A percentile compares a stretch with the other conserved stretches of the same genome.
phyloP scores from a whole-genome alignment of 2,888 invertebrate species.

The Zygaena filipendulae region DNA sequence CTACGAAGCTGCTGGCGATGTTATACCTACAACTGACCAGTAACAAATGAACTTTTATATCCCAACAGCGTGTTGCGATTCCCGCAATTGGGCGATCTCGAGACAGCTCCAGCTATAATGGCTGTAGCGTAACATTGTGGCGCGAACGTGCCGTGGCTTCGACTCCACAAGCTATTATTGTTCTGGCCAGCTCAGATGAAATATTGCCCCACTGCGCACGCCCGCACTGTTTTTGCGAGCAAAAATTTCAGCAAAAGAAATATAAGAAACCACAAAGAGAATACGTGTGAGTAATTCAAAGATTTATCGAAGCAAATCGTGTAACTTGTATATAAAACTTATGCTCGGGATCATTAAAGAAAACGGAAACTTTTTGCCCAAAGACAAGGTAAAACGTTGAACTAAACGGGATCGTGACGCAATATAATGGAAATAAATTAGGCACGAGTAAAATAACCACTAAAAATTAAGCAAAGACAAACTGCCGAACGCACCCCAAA shows the following conservation, averaged over 20 bases:
- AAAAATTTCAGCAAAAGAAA: slow-evolving; percentile 55
- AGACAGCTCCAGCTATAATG: slow-evolving; percentile 32
- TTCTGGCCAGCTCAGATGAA: slow-evolving; percentile 66
- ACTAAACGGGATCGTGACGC: too few relatives aligned
- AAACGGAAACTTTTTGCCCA: too few relatives aligned
- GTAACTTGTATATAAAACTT: not conserved
- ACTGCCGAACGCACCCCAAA: slow-evolving; percentile 26
- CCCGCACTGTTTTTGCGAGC: slow-evolving; percentile 57
- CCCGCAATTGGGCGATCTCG: slow-evolving; percentile 13
- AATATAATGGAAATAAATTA: too few relatives aligned
- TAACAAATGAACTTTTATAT: slow-evolving; percentile 25
- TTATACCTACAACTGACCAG: slow-evolving; percentile 39
- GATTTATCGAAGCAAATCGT: slow-evolving; percentile 30
- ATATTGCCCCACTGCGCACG: slow-evolving; percentile 64
- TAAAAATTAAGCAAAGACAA: slow-evolving; percentile 21
- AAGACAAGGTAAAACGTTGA: too few relatives aligned
- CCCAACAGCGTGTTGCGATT: slow-evolving; percentile 21
- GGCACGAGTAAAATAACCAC: slow-evolving; percentile 16
- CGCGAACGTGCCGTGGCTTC: slow-evolving; percentile 65
- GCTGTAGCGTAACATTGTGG: slow-evolving; percentile 55
- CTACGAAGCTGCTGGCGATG: slow-evolving; percentile 64
- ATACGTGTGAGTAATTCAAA: slow-evolving; percentile 33
- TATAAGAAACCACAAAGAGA: slow-evolving; percentile 48
- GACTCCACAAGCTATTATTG: slow-evolving; percentile 62
- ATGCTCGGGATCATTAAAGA: too few relatives aligned